Base-by-base conservation (phyloP, 2,888 invertebrate genomes). In the Drosophila mimetica region DNA sequence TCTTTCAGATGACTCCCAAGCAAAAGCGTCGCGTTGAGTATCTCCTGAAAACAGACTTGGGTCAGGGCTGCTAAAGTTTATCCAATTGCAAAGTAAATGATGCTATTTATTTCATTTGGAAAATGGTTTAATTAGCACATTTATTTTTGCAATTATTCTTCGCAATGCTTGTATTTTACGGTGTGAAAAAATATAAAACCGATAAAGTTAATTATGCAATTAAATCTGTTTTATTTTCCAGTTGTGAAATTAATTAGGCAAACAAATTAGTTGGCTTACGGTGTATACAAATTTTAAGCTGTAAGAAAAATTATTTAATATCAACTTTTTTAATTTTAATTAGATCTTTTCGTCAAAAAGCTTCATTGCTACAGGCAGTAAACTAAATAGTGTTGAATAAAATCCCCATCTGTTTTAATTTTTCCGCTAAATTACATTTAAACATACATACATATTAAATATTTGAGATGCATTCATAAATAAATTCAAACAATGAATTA, bases 21-120 rank as follows among this genome's bases (percentile, higher is more conserved):
- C 13, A 76, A 32, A 67, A 54, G 28, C 34, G 28, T 13, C 82
- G 82, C 0, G 20, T 79, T 25, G 16, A 79, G 9, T 67, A 47
- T 16, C 51, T 85, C 9, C 65, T 79, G 76, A 53, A 59, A 34
- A 73, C 57, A 0, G 46, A 81, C 3, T 39, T 79, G 13, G 50
- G 55, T 8, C 20, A 37, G 13, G 34, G 20, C 2, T n/a, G 41
- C 7, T 14, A 9, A 25, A 8, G 16, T 20, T 8, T 4, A 39
- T 48, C 32, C 34, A 37, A 61, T 53, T 77, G 58, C 44, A 63
- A 46, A 4, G 6, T 4, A 63, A 76, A 60, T 50, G 59, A 44
- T 59, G 59, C 60, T 44, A 32, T 37, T 28, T 25, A 20, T 16
- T 18, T 22, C 36, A 34, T 36, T 48, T 32, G 16, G 22, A 32